Base-by-base conservation (phyloP, 2,113 vertebrate genomes). In the Tor tambroides region DNA sequence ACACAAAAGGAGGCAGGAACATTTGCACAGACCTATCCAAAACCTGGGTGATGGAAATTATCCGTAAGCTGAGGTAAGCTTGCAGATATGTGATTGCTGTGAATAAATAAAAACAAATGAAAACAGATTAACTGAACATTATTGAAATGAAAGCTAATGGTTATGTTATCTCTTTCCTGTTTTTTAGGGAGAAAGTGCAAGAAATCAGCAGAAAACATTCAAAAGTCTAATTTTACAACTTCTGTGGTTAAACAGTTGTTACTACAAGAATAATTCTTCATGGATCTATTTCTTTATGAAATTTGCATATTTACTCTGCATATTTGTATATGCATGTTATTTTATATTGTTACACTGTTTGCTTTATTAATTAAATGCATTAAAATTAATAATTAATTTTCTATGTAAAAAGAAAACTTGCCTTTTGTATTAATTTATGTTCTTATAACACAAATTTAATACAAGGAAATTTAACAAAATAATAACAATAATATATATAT, bases 41-140 rank as follows among this genome's bases (percentile, higher is more conserved):
- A 43, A 0, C 2, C 4, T 95, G 95, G 94, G 94, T 94, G 84
- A 92, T 91, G 86, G 32, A 89, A 0, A 88, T 38, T 8, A 67
- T 95, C 32, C 17, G 83, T 5, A 88, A 28, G 3, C 61, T 95
- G 7, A 90, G 87, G 94, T 95, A 78, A 87, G 89, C 32, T 75
- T 46, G 61, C 11, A 67, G 5, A 65, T 17, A 2, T 21, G 51
- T 11, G n/a, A 84, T 11, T 30, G 21, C 8, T 23, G n/a, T 54
- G 4, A 5, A 7, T 3, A n/a, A 61, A 6, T n/a, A 14, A 65
- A 32, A 2, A n/a, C 51, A 71, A 21, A 9, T n/a, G 2, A 82
- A 30, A 6, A 51, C 41, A 43, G 41, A 43, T 21, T 12, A 14
- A 80, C 32, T 61, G 56, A 26, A 41, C 19, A 15, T 6, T 1